Base-by-base conservation (phyloP, 1,140 invertebrate species). In the Papilio aristodemus region DNA sequence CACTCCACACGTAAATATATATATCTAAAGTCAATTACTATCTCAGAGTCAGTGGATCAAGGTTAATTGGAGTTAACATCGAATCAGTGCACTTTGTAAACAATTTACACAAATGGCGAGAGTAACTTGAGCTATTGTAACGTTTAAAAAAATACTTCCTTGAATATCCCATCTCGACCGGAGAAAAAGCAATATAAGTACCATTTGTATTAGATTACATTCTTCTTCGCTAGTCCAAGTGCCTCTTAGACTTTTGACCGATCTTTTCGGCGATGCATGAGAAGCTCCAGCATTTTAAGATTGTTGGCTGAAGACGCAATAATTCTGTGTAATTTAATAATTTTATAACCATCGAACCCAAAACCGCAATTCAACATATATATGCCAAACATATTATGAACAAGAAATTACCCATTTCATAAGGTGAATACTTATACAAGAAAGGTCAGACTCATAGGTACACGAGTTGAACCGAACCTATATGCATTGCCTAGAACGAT, bases 41-140 rank as follows among this genome's bases (percentile, higher is more conserved):
- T 39, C 50, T 58, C 13, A 27, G 54, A 46, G 69, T 71, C 69
- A 71, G 57, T 71, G 27, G 69, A 63, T 71, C 67, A 67, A 41
- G 69, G 62, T 67, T 67, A 67, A 67, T 41, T 36, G 39, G 39
- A 43, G 62, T 64, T 64, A 64, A 64, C 43, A 27, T 64, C 10
- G 59, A 41, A 11, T 14, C 11, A 64, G n/a, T 27, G 62, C 11
- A 25, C 10, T 27, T 17, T 41, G n/a, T 43, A 64, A 64, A 64
- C 19, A 25, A 64, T 25, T 19, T 4, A 22, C 11, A 54, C 46
- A 54, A 32, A 2, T 32, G 27, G 27, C 27, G 27, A 32, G 27
- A 32, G 6, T 32, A 32, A 32, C 6, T 32, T 32, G 2, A 32
- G 6, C 27, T 32, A 32, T 32, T 32, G 6, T 32, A 3, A 3